These are phyloP conservation scores for Parnassius mnemosyne DNA, from an alignment of 2,888 invertebrate species.

Conservation along the genomic window DNA sequence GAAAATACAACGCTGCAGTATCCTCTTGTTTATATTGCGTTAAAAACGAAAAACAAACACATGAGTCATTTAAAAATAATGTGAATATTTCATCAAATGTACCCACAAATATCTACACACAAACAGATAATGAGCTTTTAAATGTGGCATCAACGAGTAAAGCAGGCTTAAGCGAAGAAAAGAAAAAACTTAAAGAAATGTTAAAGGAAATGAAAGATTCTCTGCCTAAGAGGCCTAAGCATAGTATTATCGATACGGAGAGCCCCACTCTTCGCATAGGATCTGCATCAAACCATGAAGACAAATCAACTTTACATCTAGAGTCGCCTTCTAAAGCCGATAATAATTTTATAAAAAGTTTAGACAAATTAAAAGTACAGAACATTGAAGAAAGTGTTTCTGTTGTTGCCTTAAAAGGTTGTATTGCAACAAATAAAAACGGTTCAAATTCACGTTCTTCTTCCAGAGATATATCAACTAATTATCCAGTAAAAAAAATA, in stretches of 20 bases:
- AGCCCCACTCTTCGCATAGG: slow-evolving; percentile 66
- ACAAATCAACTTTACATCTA: slow-evolving; percentile 28
- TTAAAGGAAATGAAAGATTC: slow-evolving; percentile 89
- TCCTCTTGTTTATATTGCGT: slow-evolving; percentile 54
- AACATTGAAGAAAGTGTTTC: neutral
- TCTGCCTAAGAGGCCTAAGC: slow-evolving; percentile 81
- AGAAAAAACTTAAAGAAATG: slow-evolving; percentile 84
- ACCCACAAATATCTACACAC: slow-evolving; percentile 45
- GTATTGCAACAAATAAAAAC: neutral
- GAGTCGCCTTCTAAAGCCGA: slow-evolving; percentile 25
- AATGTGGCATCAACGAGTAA: slow-evolving; percentile 31
- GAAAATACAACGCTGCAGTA: slow-evolving; percentile 58
- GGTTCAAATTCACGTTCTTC: slow-evolving; percentile 4
- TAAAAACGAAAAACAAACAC: slow-evolving; percentile 35
- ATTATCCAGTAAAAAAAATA: neutral
- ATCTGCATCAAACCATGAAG: slow-evolving; percentile 31
- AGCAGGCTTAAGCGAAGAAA: slow-evolving; percentile 58
- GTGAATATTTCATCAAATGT: slow-evolving; percentile 30
- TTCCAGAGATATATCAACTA: slow-evolving; percentile 5
- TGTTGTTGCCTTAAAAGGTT: neutral
- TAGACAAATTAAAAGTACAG: slow-evolving; percentile 7
- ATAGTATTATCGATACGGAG: slow-evolving; percentile 47
- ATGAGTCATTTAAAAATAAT: slow-evolving; percentile 26
- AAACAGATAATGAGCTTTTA: slow-evolving; percentile 41
- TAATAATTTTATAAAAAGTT: slow-evolving; percentile 9